Evolutionary conservation across 2,888 invertebrate species (phyloP).

Genomic region (Hydriomena furcata): DNA sequence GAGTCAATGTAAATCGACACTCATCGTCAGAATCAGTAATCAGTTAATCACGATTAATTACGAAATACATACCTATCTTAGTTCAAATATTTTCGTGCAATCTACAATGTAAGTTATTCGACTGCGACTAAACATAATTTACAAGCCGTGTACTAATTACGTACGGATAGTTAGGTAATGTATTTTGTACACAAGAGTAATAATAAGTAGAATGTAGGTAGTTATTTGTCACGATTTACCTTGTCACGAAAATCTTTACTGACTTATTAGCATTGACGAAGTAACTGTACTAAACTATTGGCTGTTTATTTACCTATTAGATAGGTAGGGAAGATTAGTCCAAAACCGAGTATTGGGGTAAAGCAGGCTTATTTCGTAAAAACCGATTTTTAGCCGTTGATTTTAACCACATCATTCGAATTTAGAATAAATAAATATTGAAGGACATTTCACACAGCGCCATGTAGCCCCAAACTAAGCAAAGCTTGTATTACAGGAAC

Average conservation of each 20-base stretch:
- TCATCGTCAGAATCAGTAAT: neutral
- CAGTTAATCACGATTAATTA: conserved; percentile 8
- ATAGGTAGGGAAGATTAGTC: no score
- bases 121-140: conserved; percentile 27
- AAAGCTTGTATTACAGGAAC: no score
- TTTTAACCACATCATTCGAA: no score
- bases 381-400: no score
- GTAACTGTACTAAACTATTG: conserved; percentile 33
- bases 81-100: no score
- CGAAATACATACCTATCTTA: neutral
- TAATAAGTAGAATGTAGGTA: conserved; percentile 4
- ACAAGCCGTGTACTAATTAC: conserved; percentile 45
- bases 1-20: neutral
- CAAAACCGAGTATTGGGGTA: no score
- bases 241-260: conserved; percentile 52
- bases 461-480: no score
- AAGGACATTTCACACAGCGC: no score
- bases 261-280: conserved; percentile 2
- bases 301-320: no score
- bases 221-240: conserved; percentile 33
- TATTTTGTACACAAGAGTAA: conserved; percentile 39
- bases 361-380: no score
- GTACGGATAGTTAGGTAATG: conserved; percentile 47
- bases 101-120: conserved; percentile 11
- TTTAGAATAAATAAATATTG: no score